phyloP scores from a whole-genome alignment of 2,113 vertebrate genomes.

The Ammodytes marinus region DNA sequence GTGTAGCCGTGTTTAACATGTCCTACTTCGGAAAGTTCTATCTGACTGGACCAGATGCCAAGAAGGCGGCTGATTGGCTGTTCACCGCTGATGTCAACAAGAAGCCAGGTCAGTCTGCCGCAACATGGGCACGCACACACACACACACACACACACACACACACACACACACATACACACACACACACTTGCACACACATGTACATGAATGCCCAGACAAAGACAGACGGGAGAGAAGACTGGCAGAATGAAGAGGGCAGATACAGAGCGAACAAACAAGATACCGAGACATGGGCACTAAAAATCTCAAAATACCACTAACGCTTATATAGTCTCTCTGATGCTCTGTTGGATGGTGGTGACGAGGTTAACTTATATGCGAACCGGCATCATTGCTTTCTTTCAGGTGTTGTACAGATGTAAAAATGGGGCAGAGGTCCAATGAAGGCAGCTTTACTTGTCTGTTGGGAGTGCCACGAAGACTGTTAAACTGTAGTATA shows the following conservation, averaged over 20 bases:
- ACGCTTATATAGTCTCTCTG: neutral
- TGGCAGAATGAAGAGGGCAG: constrained; percentile 40
- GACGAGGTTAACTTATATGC: neutral
- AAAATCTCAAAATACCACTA: neutral
- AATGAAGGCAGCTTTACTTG: too few species aligned
- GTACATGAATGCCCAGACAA: too few species aligned
- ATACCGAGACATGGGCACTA: constrained; percentile 10
- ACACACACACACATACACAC: constrained; percentile 5
- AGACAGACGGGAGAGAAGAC: constrained; percentile 43
- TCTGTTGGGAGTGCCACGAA: too few species aligned
- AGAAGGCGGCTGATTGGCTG: constrained; percentile 93
- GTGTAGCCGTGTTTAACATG: constrained; percentile 94
- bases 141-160: neutral
- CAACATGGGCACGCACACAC: constrained; percentile 1
- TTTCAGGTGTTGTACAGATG: neutral
- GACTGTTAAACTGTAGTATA: too few species aligned
- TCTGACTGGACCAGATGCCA: constrained; percentile 92
- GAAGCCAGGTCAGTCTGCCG: constrained; percentile 86
- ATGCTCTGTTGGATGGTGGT: neutral
- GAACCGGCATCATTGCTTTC: neutral
- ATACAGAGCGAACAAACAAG: constrained; percentile 25
- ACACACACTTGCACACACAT: too few species aligned
- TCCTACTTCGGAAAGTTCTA: constrained; percentile 99
- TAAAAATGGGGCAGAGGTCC: constrained; percentile 1
- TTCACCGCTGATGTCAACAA: constrained; percentile 93